These are phyloP conservation scores for Leistus spinibarbis DNA, from an alignment of 2,888 invertebrate species.

Conservation along the genomic window DNA sequence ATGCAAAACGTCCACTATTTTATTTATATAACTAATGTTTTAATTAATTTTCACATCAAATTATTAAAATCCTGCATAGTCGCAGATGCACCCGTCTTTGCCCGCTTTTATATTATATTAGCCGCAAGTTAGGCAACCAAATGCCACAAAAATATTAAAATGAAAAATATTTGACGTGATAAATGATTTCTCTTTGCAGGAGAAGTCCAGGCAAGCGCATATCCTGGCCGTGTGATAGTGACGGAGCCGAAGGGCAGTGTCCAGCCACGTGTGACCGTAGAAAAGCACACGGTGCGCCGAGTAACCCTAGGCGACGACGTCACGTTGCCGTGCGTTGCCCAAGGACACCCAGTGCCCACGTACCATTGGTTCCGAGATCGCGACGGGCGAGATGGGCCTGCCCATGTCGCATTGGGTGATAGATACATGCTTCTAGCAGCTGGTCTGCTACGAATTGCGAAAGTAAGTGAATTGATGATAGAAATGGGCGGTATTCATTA, in stretches of 20 bases:
- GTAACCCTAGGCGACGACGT: conserved; percentile 75
- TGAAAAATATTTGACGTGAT: background rate
- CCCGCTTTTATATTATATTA: no score
- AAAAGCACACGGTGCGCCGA: conserved; percentile 71
- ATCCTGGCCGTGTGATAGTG: conserved; percentile 71
- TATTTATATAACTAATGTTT: background rate
- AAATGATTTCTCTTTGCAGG: conserved; percentile 49
- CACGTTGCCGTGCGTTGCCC: conserved; percentile 78
- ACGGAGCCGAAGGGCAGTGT: conserved; percentile 78
- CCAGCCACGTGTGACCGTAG: conserved; percentile 74
- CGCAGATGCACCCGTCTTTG: no score
- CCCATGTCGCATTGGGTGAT: conserved; percentile 71
- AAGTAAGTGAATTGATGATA: conserved; percentile 60
- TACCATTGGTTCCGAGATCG: conserved; percentile 82
- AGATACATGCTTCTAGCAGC: conserved; percentile 65
- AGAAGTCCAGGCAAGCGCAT: conserved; percentile 64
- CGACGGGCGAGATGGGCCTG: conserved; percentile 65
- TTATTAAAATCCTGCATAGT: no score
- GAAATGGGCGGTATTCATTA: background rate
- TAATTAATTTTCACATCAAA: no score
- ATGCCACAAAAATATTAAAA: no score
- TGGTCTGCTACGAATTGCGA: conserved; percentile 70
- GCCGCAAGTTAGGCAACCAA: no score
- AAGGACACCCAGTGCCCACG: conserved; percentile 80
- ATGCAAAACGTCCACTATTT: background rate